Base-by-base conservation (phyloP, 1,140 invertebrate genomes). In the Drosophila tsacasi region DNA sequence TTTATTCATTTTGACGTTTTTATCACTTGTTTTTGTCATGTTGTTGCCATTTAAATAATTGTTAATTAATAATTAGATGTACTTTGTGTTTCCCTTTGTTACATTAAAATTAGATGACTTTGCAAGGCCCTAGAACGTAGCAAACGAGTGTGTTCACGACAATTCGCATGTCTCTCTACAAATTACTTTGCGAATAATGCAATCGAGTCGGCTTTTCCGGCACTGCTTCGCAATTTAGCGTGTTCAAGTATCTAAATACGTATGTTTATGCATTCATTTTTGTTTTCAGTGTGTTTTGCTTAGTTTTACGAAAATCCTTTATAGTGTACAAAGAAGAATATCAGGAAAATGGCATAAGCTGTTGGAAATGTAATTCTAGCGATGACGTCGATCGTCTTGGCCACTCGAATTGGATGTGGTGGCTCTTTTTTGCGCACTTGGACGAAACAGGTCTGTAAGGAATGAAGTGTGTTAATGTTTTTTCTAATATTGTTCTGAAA, bases 271-370 rank as follows among this genome's bases (percentile, higher is more conserved):
- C 52, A 46, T 65, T 35, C 27, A 4, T 19, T 63, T 49, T 44
- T 35, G 50, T 35, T 54, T 50, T 50, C 5, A 57, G 47, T 61
- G 50, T 67, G 32, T 35, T 67, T 71, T 69, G 76, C 79, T 85
- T 91, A 85, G 46, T 91, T 80, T 94, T 95, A 95, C 94, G 94
- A 95, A 93, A 95, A 95, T 93, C 94, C 94, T 93, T 97, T 97
- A 94, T 98, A 98, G 94, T 97, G 97, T 82, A 97, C 96, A 94
- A 98, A 98, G 95, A 98, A 98, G 94, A 98, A 98, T 92, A 97
- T 97, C 78, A 98, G 95, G 94, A 98, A 98, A 86, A 98, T 95
- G 91, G 97, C 96, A 93, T 97, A 98, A 80, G 97, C 97, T 77
- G 97, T 95, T 77, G 97, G 97, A 94, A 98, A 98, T 66, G 97